A percentile compares a stretch with the other conserved stretches of the same genome.
These are phyloP conservation scores for Motacilla tschutschensis DNA, from an alignment of 2,113 vertebrate species.

Conservation along the genomic window DNA sequence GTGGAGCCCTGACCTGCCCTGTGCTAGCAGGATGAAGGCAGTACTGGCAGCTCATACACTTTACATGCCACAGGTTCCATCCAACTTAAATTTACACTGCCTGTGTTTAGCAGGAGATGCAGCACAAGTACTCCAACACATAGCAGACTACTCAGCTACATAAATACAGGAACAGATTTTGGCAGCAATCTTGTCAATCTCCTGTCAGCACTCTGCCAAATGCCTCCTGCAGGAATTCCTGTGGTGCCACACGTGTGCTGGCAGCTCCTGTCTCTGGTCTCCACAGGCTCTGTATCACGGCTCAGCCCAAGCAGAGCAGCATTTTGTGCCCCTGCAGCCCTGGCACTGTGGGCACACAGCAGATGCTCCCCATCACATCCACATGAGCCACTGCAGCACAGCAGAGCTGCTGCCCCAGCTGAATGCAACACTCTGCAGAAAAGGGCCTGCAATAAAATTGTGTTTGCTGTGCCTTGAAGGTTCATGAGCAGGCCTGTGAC, in stretches of 20 bases:
- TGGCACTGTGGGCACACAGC: neutral
- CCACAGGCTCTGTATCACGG: fast-evolving
- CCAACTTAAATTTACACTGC: neutral
- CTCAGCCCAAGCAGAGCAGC: neutral
- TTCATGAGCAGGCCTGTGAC: neutral
- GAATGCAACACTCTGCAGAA: neutral
- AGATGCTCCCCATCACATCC: neutral
- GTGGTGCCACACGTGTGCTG: fast-evolving
- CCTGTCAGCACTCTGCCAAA: neutral
- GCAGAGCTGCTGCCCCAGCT: neutral
- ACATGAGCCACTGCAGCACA: fast-evolving
- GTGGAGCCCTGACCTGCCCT: neutral
- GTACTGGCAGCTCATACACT: neutral
- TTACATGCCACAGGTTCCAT: fast-evolving
- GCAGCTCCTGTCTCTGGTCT: neutral
- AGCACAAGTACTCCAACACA: neutral
- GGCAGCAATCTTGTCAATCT: neutral
- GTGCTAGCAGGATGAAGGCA: fast-evolving
- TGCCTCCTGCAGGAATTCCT: neutral
- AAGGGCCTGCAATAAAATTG: neutral
- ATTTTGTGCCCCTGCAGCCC: neutral
- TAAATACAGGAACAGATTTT: neutral
- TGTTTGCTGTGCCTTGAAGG: neutral
- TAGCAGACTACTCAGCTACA: neutral
- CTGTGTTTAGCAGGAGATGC: neutral